phyloP scores from a whole-genome alignment of 2,888 invertebrate genomes.

The Frankliniella intonsa region DNA sequence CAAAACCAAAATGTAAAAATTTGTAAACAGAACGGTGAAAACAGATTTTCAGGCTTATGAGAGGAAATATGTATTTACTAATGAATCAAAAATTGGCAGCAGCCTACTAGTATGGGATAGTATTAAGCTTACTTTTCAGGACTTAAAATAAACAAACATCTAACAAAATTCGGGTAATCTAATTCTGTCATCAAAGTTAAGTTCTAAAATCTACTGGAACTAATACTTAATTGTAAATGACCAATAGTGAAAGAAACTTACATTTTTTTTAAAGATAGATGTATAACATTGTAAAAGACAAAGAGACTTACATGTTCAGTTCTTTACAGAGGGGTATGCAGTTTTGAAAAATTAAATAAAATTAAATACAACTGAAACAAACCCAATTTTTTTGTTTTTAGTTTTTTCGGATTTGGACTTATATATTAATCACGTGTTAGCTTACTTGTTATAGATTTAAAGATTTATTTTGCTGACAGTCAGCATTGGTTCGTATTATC shows the following conservation, averaged over 20 bases:
- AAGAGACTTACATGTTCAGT: background rate
- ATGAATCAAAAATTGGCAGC: no score
- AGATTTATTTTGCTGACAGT: background rate
- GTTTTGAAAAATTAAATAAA: background rate
- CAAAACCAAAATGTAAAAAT: no score
- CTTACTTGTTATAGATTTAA: background rate
- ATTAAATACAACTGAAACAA: background rate
- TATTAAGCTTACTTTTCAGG: no score
- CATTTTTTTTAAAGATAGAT: background rate
- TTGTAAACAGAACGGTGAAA: no score
- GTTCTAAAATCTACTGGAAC: constrained; percentile 6
- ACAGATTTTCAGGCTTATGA: no score
- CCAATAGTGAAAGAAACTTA: background rate
- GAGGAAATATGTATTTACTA: no score
- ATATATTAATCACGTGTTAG: constrained; percentile 16
- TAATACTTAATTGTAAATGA: background rate
- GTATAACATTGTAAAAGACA: background rate
- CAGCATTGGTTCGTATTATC: constrained; percentile 6
- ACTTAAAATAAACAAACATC: no score
- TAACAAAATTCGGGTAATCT: no score
- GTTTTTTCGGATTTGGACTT: background rate
- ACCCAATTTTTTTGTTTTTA: background rate
- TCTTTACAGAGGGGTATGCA: background rate
- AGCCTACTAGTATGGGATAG: no score
- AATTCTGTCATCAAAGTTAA: no score